phyloP scores from a whole-genome alignment of 2,888 invertebrate genomes.

The Heliothis peltigera region DNA sequence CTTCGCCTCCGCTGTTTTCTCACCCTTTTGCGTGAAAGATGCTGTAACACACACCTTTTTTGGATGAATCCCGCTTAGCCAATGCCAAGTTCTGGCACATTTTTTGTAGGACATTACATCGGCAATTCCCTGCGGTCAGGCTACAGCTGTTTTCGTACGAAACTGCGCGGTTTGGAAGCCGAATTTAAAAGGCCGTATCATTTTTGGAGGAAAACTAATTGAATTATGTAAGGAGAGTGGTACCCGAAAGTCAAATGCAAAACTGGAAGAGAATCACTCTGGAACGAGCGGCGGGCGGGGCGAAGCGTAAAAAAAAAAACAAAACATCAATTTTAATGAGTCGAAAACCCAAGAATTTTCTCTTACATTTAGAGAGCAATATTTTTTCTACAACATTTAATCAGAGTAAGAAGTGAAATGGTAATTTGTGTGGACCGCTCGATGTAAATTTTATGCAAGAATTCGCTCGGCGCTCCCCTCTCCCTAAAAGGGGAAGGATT shows the following conservation, averaged over 20 bases:
- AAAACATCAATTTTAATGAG: constrained; percentile 89
- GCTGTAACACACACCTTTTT: constrained; percentile 83
- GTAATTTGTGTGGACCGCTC: constrained; percentile 90
- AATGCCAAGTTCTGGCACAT: constrained; percentile 78
- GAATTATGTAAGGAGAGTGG: constrained; percentile 66
- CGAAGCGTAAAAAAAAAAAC: constrained; percentile 73
- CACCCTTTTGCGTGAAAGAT: constrained; percentile 84
- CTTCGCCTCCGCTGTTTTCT: constrained; percentile 81
- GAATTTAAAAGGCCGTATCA: constrained; percentile 56
- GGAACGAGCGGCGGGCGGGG: constrained; percentile 57
- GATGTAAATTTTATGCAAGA: constrained; percentile 90
- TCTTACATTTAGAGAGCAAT: constrained; percentile 88
- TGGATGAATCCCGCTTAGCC: constrained; percentile 71
- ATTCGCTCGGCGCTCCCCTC: constrained; percentile 85
- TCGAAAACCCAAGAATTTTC: constrained; percentile 88
- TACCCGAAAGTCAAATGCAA: constrained; percentile 68
- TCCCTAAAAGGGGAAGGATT: constrained; percentile 87
- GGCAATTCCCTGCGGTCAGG: constrained; percentile 57
- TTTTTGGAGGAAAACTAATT: constrained; percentile 65
- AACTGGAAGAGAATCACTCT: constrained; percentile 73
- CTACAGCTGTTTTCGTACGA: constrained; percentile 53
- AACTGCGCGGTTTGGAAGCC: constrained; percentile 47
- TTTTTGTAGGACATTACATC: constrained; percentile 65
- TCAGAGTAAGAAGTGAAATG: constrained; percentile 90
- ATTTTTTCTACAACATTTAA: constrained; percentile 90